Base-by-base conservation (phyloP, 1,140 invertebrate genomes). In the Zaprionus ornatus region DNA sequence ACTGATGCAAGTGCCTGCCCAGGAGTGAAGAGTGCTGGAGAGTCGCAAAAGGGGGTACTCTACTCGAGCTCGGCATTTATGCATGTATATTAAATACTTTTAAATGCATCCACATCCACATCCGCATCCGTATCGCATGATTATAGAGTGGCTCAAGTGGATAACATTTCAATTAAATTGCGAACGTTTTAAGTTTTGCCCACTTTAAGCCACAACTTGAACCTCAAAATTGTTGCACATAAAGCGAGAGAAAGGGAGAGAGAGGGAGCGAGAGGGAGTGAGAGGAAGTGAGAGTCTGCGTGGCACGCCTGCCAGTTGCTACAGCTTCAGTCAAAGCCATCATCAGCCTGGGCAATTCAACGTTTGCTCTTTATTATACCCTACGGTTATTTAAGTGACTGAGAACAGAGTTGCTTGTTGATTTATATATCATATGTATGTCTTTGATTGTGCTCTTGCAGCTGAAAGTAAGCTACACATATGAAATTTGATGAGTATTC, bases 91-190 rank as follows among this genome's bases (percentile, higher is more conserved):
- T 74, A 77, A 64, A 66, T 60, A 72, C 68, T 66, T 71, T 72
- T 72, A 65, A 71, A 72, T 72, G 74, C 32, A 64, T 64, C 50
- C 45, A 23, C 50, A 23, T 32, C 42, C 42, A 23, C 50, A 23
- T 32, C 42, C 42, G 42, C n/a, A 17, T n/a, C n/a, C 15, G 40
- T 37, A 37, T 37, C 13, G 35, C 13, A 37, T 56, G 55, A 65
- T 72, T 55, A 76, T 71, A 66, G 69, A 54, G 56, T 17, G 15
- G 56, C 69, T 77, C 63, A 77, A 66, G 56, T 75, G 85, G 74
- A 81, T 79, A 88, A 84, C 77, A 78, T 80, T 83, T 80, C 77
- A 80, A 77, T 87, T 87, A 82, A 74, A 55, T 61, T 59, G 73
- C 23, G 21, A 7, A n/a, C 6, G 19, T 54, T 60, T 74, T 35